A percentile compares a stretch with the other conserved stretches of the same genome.
phyloP scores from a whole-genome alignment of 92 coral and sea anemone species.

The Umimayanthus chanpuru region DNA sequence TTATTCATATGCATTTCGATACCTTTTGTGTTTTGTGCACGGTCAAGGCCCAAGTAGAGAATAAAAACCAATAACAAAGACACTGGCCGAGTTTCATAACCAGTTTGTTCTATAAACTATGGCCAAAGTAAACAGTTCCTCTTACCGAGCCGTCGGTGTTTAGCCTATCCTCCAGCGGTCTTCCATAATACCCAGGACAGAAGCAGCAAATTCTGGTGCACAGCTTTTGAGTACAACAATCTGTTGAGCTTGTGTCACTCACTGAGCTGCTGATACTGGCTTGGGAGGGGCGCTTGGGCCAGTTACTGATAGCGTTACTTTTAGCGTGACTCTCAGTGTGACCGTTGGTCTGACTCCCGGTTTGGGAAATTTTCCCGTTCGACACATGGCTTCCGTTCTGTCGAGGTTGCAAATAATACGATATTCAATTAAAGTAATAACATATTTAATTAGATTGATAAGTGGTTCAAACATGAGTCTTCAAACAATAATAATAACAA shows the following conservation, averaged over 20 bases:
- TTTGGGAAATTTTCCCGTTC: constrained; percentile 11
- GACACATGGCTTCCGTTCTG: constrained; percentile 32
- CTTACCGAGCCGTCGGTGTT: constrained; percentile 65
- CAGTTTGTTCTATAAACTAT: too few species aligned
- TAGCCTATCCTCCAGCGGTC: constrained; percentile 66
- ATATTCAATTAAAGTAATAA: too few species aligned
- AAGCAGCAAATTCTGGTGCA: constrained; percentile 51
- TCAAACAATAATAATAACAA: neutral
- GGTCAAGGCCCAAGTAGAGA: too few species aligned
- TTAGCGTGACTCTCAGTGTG: neutral
- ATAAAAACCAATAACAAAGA: too few species aligned
- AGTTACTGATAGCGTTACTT: neutral
- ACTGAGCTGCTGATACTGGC: constrained; percentile 23
- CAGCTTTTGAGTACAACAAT: constrained; percentile 10
- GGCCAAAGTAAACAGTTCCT: neutral
- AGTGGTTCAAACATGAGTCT: neutral
- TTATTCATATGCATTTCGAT: too few species aligned
- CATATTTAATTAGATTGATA: too few species aligned
- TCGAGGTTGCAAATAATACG: neutral
- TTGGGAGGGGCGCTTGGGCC: neutral
- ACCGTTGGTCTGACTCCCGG: neutral
- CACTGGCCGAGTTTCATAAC: too few species aligned
- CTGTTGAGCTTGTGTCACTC: neutral
- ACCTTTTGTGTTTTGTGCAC: too few species aligned
- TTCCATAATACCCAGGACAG: constrained; percentile 68